Evolutionary conservation across 1,140 invertebrate genomes (phyloP).

Genomic region (Zaprionus davidi): DNA sequence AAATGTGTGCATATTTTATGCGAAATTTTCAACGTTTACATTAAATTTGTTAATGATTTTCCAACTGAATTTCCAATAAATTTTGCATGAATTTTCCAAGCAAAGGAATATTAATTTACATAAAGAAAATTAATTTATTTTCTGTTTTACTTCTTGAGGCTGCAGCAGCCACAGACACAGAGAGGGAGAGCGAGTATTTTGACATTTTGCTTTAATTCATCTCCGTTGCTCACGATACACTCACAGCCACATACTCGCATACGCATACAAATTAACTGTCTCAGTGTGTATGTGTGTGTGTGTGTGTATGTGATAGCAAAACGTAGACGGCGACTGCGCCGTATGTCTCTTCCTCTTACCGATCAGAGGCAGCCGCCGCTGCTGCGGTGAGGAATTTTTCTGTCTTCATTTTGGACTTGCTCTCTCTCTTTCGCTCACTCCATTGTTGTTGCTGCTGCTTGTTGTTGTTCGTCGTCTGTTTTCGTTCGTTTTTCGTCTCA

Average conservation of each 20-base stretch:
- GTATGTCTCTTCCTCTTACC: constrained; percentile 39
- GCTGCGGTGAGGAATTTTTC: constrained; percentile 74
- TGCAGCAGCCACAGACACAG: constrained; percentile 57
- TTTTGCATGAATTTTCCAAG: constrained; percentile 41
- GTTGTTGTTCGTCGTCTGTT: constrained; percentile 57
- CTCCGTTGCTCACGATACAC: constrained; percentile 68
- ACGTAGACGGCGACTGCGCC: constrained; percentile 44
- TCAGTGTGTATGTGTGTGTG: constrained; percentile 19
- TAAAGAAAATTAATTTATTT: constrained; percentile 71
- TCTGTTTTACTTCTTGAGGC: constrained; percentile 63
- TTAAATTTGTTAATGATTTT: constrained; percentile 14
- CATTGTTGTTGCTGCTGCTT: constrained; percentile 24
- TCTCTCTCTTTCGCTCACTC: constrained; percentile 25
- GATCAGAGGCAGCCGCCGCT: constrained; percentile 47
- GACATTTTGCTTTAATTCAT: constrained; percentile 82
- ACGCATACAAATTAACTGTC: constrained; percentile 46
- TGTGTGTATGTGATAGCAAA: constrained; percentile 44
- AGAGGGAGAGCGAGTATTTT: constrained; percentile 61
- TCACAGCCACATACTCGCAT: constrained; percentile 44
- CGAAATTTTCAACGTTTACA: constrained; percentile 48
- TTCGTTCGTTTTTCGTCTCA: constrained; percentile 38
- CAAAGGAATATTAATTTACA: constrained; percentile 60
- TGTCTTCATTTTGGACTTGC: constrained; percentile 64
- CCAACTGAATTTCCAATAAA: constrained; percentile 20
- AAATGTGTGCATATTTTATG: constrained; percentile 77